A percentile compares a stretch with the other conserved stretches of the same genome.
Evolutionary conservation across 2,797 vertebrate genomes (phyloP).

Genomic region (Spheniscus humboldti): DNA sequence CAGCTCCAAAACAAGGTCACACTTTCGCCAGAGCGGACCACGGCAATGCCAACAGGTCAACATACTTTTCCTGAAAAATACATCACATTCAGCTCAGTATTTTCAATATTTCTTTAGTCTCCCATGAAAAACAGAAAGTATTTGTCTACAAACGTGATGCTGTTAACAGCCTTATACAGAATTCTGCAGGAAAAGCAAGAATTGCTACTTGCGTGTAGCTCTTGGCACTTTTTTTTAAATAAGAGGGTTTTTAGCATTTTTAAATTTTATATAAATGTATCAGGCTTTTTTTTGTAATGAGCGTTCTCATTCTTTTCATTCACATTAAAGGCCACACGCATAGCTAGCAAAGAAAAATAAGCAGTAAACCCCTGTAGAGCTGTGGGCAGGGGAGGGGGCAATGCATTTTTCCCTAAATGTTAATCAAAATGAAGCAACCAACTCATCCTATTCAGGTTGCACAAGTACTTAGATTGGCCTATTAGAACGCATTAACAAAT

Average conservation of each 20-base stretch:
- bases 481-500: not conserved
- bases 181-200: not conserved
- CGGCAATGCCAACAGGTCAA: not conserved
- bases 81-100: not conserved
- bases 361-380: not conserved
- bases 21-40: not conserved
- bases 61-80: not conserved
- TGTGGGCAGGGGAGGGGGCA: not conserved
- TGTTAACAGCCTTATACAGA: not conserved
- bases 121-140: not conserved
- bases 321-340: not conserved
- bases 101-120: not conserved
- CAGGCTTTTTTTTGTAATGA: not conserved
- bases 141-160: not conserved
- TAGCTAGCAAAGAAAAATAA: not conserved
- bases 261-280: not conserved
- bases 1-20: not conserved
- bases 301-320: not conserved
- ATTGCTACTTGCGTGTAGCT: not conserved
- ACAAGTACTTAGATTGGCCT: not conserved
- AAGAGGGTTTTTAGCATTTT: accelerated
- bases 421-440: not conserved
- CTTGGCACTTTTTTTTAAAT: not conserved
- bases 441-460: not conserved
- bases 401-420: not conserved